Percentiles rank a stretch among this genome's conserved stretches.
Evolutionary conservation across 30 jellyfish, hydroid and myxozoan species (phyloP).

Genomic region (Chironex yamaguchii): DNA sequence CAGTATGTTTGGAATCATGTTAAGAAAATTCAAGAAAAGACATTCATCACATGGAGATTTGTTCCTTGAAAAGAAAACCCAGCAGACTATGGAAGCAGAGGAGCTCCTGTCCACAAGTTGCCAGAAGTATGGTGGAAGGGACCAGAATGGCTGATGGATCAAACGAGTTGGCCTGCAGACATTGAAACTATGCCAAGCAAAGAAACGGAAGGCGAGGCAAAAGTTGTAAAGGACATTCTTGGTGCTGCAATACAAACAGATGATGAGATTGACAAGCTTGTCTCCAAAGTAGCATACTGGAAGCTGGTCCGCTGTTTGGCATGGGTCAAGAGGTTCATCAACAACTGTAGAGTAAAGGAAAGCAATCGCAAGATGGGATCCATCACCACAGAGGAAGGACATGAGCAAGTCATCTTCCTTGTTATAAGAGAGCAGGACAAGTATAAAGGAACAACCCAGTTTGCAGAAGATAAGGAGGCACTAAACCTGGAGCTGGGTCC

Average conservation of each 20-base stretch:
- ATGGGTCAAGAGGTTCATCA: conserved; percentile 51
- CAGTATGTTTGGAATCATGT: conserved; percentile 72
- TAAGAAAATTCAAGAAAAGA: conserved; percentile 42
- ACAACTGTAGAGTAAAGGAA: conserved; percentile 30
- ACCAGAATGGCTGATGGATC: conserved; percentile 41
- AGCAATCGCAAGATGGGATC: conserved; percentile 24
- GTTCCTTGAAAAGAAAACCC: conserved; percentile 47
- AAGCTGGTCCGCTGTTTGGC: conserved; percentile 33
- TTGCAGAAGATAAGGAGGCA: conserved; percentile 24
- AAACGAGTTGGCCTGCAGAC: conserved; percentile 47
- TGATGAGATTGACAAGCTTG: background rate
- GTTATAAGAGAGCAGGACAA: conserved; percentile 12
- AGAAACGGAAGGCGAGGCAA: conserved; percentile 54
- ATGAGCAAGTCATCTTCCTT: background rate
- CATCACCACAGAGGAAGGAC: conserved; percentile 55
- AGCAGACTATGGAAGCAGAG: conserved; percentile 58
- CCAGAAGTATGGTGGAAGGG: conserved; percentile 45
- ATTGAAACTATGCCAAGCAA: conserved; percentile 12
- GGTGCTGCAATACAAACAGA: conserved; percentile 9
- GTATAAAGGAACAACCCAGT: conserved; percentile 10
- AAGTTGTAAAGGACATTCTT: conserved; percentile 33
- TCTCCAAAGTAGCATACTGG: conserved; percentile 16
- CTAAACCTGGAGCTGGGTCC: conserved; percentile 29
- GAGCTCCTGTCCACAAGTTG: background rate
- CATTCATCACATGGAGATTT: conserved; percentile 60